phyloP scores from a whole-genome alignment of 2,888 invertebrate species.

The Drosophila rellima region DNA sequence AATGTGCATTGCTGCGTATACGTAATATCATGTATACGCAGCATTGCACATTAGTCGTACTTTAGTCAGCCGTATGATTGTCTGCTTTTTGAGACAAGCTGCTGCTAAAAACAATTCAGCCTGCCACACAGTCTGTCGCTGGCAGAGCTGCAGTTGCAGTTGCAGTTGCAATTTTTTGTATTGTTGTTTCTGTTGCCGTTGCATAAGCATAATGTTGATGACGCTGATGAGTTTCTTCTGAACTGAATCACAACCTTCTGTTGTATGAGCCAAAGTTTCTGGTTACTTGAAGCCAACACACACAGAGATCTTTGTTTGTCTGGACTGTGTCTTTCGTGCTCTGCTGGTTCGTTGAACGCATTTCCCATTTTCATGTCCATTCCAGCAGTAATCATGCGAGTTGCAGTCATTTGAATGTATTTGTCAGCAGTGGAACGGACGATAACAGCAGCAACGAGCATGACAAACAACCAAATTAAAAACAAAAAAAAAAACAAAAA shows the following conservation, averaged over 20 bases:
- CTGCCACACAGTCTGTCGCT: slow-evolving; percentile 52
- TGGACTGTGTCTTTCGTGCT: slow-evolving; percentile 62
- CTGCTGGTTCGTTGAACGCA: slow-evolving; percentile 79
- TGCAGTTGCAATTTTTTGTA: slow-evolving; percentile 2
- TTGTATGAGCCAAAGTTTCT: slow-evolving; percentile 53
- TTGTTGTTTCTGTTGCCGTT: slow-evolving; percentile 13
- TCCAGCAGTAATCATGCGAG: slow-evolving; percentile 53
- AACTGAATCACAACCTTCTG: slow-evolving; percentile 31
- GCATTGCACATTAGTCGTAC: slow-evolving; percentile 48
- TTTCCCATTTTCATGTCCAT: slow-evolving; percentile 82
- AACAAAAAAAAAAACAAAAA: slow-evolving; percentile 37
- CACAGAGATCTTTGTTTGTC: slow-evolving; percentile 18
- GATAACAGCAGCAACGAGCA: slow-evolving; percentile 57
- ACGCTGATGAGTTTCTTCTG: slow-evolving; percentile 75
- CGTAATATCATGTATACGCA: slow-evolving; percentile 60
- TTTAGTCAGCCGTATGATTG: slow-evolving; percentile 62
- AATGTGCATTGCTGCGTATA: slow-evolving; percentile 20
- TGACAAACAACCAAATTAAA: slow-evolving; percentile 79
- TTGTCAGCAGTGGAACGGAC: slow-evolving; percentile 53
- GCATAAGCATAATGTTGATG: slow-evolving; percentile 51
- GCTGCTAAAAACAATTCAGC: slow-evolving; percentile 52
- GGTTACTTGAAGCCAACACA: slow-evolving; percentile 41
- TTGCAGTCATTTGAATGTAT: slow-evolving; percentile 71
- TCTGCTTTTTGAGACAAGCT: slow-evolving; percentile 25
- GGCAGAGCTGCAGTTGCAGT: slow-evolving; percentile 49